A percentile compares a stretch with the other conserved stretches of the same genome.
These are phyloP conservation scores for Stichodactyla mertensii DNA, from an alignment of 64 coral and sea anemone species.

Conservation along the genomic window DNA sequence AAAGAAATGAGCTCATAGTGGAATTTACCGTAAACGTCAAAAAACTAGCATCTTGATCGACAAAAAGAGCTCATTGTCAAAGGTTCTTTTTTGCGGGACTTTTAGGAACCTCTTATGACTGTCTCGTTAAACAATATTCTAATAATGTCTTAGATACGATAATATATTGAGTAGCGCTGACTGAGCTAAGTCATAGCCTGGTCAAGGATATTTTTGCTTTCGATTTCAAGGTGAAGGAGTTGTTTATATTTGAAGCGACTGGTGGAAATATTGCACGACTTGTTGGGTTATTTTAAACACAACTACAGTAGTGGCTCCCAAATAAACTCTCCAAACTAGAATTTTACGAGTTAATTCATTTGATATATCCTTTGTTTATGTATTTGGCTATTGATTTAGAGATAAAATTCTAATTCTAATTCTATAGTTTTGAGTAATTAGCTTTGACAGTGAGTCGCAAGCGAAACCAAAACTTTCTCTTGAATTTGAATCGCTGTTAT, in stretches of 20 bases:
- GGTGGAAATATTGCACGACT: not conserved
- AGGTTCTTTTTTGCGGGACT: not conserved
- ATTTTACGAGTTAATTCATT: not conserved
- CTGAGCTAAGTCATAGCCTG: not conserved
- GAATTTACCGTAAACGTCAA: not conserved
- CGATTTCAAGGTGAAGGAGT: conserved; percentile 12
- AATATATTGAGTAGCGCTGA: not conserved
- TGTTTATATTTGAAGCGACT: not conserved
- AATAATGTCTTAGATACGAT: not conserved
- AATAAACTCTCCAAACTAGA: conserved; percentile 4
- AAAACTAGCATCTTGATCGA: not conserved
- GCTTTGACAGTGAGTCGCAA: not conserved
- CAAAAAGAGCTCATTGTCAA: not conserved
- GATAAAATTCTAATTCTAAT: not conserved
- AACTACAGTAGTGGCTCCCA: not conserved
- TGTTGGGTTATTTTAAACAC: not conserved
- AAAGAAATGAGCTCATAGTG: not conserved
- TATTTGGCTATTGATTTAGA: not conserved
- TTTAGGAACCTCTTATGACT: not conserved
- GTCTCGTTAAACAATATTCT: not conserved
- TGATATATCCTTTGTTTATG: not conserved
- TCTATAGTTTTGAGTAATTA: not conserved
- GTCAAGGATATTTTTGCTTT: not conserved
- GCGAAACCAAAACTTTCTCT: too few species aligned
- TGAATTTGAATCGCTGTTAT: too few species aligned